These are phyloP conservation scores for Cotesia vestalis DNA, from an alignment of 1,140 invertebrate species.

Conservation along the genomic window DNA sequence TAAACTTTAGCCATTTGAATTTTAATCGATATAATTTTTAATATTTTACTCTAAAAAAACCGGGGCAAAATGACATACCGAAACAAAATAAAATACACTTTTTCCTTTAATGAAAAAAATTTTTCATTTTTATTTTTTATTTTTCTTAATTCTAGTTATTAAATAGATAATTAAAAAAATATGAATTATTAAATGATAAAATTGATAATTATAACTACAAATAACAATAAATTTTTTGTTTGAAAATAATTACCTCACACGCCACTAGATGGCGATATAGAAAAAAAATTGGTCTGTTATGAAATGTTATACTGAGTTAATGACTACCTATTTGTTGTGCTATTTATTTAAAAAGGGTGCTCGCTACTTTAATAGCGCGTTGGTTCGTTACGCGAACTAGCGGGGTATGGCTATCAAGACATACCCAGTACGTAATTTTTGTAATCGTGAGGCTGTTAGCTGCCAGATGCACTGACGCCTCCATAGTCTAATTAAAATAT, in stretches of 20 bases:
- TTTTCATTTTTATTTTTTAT: too few relatives aligned
- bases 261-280: background rate
- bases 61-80: too few relatives aligned
- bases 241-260: background rate
- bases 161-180: too few relatives aligned
- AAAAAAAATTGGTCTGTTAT: background rate
- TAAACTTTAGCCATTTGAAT: too few relatives aligned
- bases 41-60: too few relatives aligned
- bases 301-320: background rate
- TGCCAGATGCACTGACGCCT: constrained; percentile 65
- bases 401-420: constrained; percentile 73
- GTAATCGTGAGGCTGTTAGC: constrained; percentile 64
- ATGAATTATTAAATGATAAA: too few relatives aligned
- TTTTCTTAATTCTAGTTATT: too few relatives aligned
- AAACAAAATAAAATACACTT: too few relatives aligned
- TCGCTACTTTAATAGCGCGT: constrained; percentile 67
- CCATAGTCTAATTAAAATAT: constrained; percentile 34
- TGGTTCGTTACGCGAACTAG: constrained; percentile 43
- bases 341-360: constrained; percentile 66
- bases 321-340: background rate
- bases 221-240: background rate
- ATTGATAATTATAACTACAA: too few relatives aligned
- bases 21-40: too few relatives aligned
- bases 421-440: constrained; percentile 72
- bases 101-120: too few relatives aligned